These are phyloP conservation scores for Melinaea menophilus DNA, from an alignment of 2,888 invertebrate species.

Conservation along the genomic window DNA sequence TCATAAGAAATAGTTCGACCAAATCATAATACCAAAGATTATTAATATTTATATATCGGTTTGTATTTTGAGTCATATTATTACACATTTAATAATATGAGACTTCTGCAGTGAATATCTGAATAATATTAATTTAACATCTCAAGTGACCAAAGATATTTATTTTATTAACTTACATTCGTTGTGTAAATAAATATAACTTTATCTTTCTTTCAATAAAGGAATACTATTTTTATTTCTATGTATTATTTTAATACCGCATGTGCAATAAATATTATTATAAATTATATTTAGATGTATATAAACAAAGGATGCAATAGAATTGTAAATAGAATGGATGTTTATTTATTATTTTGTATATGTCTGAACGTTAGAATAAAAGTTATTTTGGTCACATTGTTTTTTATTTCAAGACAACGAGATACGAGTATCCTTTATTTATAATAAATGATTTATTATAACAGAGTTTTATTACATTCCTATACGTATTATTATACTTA, in stretches of 20 bases:
- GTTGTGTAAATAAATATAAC: neutral
- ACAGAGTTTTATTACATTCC: too few species aligned
- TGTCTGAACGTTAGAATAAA: constrained; percentile 25
- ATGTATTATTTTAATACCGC: neutral
- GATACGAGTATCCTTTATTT: neutral
- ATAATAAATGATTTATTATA: too few species aligned
- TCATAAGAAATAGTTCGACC: too few species aligned
- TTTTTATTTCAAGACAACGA: constrained; percentile 8
- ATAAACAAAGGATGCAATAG: neutral
- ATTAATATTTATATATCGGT: too few species aligned
- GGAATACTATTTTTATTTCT: neutral
- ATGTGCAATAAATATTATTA: constrained; percentile 2
- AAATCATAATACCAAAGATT: too few species aligned
- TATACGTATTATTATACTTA: too few species aligned
- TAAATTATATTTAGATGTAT: neutral
- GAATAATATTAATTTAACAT: too few species aligned
- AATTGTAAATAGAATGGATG: constrained; percentile 14
- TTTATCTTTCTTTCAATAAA: neutral
- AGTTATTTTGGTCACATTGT: constrained; percentile 19
- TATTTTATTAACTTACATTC: too few species aligned
- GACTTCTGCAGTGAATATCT: too few species aligned
- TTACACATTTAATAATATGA: too few species aligned
- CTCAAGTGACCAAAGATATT: too few species aligned
- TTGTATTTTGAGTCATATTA: too few species aligned
- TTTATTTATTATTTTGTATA: constrained; percentile 16